Evolutionary conservation across 2,797 vertebrate genomes (phyloP), one percentile per base, ranked within the genome.

Genomic region (Enteromius thamalakanensis): DNA sequence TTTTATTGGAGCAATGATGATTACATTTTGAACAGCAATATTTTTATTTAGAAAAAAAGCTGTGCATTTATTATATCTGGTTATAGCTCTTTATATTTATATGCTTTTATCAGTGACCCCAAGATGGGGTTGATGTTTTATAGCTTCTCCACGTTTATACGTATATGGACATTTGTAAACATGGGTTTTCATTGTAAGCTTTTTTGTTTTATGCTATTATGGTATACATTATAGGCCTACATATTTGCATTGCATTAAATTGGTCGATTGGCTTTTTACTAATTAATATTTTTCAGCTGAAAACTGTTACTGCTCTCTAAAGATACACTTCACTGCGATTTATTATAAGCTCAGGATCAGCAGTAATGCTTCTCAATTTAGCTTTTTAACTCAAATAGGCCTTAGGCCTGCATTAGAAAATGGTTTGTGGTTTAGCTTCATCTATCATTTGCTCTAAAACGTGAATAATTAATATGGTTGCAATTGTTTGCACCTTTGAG

Each of bases 51-150:
- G 0, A 1, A 32, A 17, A 60, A 60, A 5, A 29, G 26, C 26
- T 62, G 26, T 62, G 15, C 60, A 64, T 64, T 62, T 64, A 6
- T 17, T 62, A 62, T 26, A 26, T 29, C 14, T 62, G 23, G 23
- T 29, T 32, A 64, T 32, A 64, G 58, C 23, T 62, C 14, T 4
- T 32, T 32, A 32, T 4, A 11, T 58, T 58, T 23, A 60, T 9
- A 65, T 37, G 40, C 8, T 14, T 1, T 47, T 67, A 21, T 40
- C 15, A 37, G 21, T 8, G 67, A 49, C 45, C 17, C 21, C 7
- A 10, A 23, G 62, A 67, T 51, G 17, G 10, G 47, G 17, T 29
- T 74, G 42, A 12, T 49, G 45, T 85, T 79, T 85, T 53, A 83
- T 60, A 14, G 51, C 68, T 40, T 26, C 32, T 1, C 34, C 26